A percentile compares a stretch with the other conserved stretches of the same genome.
phyloP scores from a whole-genome alignment of 2,113 vertebrate species.

The Herpailurus yagouaroundi region DNA sequence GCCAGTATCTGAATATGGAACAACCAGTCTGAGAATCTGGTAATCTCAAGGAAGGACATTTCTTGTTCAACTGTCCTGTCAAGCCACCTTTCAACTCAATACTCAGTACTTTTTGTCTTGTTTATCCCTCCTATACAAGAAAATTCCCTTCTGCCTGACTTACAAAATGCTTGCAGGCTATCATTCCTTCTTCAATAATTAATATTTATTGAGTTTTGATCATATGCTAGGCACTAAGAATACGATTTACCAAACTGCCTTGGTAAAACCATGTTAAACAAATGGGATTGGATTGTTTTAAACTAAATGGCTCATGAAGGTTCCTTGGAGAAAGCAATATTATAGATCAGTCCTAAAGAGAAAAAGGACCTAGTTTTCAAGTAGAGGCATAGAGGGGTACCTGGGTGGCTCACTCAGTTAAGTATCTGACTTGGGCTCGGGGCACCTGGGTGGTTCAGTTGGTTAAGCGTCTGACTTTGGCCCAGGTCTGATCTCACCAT shows the following conservation, averaged over 20 bases:
- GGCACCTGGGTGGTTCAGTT: too few relatives aligned
- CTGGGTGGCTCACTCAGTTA: too few relatives aligned
- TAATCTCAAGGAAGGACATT: background rate
- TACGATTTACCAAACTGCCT: background rate
- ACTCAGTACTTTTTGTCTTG: background rate
- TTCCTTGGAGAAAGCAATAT: background rate
- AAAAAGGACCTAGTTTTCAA: background rate
- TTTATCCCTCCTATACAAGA: background rate
- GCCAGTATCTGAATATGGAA: background rate
- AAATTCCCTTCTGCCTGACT: background rate
- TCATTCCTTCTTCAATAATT: background rate
- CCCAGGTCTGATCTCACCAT: too few relatives aligned
- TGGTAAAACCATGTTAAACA: background rate
- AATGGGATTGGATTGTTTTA: background rate
- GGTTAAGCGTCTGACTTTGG: too few relatives aligned
- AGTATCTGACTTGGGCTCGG: too few relatives aligned
- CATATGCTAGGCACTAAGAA: background rate
- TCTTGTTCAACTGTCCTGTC: background rate
- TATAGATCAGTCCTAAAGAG: background rate
- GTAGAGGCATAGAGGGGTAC: background rate
- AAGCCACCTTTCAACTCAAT: background rate
- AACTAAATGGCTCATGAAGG: background rate
- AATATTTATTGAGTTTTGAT: background rate
- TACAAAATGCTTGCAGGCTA: background rate
- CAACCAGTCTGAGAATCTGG: background rate